Base-by-base conservation (phyloP, 2,797 vertebrate genomes). In the Periophthalmus magnuspinnatus region DNA sequence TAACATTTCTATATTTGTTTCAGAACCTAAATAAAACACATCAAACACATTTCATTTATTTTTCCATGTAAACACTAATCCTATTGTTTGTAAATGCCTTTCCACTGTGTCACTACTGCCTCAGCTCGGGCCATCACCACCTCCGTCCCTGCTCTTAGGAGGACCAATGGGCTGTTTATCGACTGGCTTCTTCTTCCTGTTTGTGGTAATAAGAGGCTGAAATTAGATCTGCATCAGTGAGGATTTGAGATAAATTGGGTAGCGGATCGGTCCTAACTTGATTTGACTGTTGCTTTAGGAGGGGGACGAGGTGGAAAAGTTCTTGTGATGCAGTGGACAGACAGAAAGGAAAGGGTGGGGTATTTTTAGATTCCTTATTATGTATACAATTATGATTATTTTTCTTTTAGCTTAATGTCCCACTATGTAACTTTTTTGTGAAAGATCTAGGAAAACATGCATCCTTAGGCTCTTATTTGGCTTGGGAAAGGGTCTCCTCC, bases 171-270 rank as follows among this genome's bases (percentile, higher is more conserved):
- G 79, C 85, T 89, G 82, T 88, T 90, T 88, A 92, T 92, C 82
- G 83, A 88, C 88, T 82, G 78, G 75, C 79, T 76, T 81, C 78
- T 86, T 72, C 90, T 90, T 91, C 88, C 90, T 90, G 89, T 91
- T 88, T 87, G 87, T 83, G 86, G 86, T 88, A 85, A 84, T 89
- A 85, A 91, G 87, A 90, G 89, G 86, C 71, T 92, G 89, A 90
- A 91, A 93, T 92, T 88, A 90, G 86, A 92, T 91, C 90, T 88
- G 84, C 85, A 89, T 90, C 69, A 56, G 80, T n/a, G 69, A 87
- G 86, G 85, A 88, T 92, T 85, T 85, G 78, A 89, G 87, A 90
- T 90, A 84, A 90, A 92, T 90, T 85, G 80, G 87, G 84, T 78
- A 88, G 84, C 87, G 24, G 86, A 87, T 91, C 87, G 36, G 84